Conservation (phyloP, 2,888 invertebrate species). For the Agrypnus murinus region DNA sequence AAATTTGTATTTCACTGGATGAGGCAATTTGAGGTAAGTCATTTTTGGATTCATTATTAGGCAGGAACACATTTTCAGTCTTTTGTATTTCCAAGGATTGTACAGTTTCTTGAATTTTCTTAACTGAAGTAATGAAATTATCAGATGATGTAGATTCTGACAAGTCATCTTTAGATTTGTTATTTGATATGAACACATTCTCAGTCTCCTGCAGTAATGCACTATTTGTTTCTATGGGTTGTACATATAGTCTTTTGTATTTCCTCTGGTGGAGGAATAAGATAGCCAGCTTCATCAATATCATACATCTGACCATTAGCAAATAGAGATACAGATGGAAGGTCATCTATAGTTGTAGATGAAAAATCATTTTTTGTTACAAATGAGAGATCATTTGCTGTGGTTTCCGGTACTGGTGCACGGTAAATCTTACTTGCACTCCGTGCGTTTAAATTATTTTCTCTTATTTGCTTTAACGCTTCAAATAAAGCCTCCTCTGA, state of each 20-base stretch:
- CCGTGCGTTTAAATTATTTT: too few relatives aligned
- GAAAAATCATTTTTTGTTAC: too few relatives aligned
- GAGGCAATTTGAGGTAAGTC: not conserved
- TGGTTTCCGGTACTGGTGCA: too few relatives aligned
- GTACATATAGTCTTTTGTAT: not conserved
- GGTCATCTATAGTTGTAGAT: too few relatives aligned
- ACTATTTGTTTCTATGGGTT: conserved; percentile 7
- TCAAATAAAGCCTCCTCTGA: too few relatives aligned
- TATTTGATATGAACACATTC: not conserved
- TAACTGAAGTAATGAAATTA: not conserved
- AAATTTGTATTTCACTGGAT: conserved; percentile 5
- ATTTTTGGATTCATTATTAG: conserved; percentile 12
- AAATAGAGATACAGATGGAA: conserved; percentile 12
- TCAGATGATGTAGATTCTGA: not conserved
- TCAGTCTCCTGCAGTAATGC: conserved; percentile 5
- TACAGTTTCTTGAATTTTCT: not conserved
- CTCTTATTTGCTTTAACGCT: too few relatives aligned
- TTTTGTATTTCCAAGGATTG: conserved; percentile 10
- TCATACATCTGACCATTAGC: not conserved
- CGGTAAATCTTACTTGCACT: too few relatives aligned
- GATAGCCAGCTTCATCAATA: conserved; percentile 8
- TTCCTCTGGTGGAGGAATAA: not conserved
- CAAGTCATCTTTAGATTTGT: conserved; percentile 11
- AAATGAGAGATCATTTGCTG: too few relatives aligned
- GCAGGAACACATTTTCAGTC: conserved; percentile 1